A percentile compares a stretch with the other conserved stretches of the same genome.
phyloP scores from a whole-genome alignment of 2,113 vertebrate species.

The Istiophorus platypterus region DNA sequence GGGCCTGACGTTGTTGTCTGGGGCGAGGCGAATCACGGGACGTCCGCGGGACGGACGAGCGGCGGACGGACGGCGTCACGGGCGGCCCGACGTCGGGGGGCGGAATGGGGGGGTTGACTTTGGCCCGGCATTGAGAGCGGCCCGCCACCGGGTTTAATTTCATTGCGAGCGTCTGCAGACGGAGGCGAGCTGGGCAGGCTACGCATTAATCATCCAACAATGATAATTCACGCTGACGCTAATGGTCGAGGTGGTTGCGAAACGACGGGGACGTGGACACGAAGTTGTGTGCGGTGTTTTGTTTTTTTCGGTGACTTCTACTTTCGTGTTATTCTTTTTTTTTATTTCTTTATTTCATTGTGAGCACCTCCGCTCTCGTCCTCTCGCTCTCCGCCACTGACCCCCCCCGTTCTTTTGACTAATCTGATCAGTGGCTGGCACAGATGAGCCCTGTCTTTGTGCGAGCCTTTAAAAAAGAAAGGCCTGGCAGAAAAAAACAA shows the following conservation, averaged over 20 bases:
- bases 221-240: conserved; percentile 49
- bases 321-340: background rate
- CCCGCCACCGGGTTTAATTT: conserved; percentile 61
- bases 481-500: background rate
- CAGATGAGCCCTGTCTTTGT: background rate
- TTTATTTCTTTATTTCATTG: background rate
- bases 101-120: too few relatives aligned
- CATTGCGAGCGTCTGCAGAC: conserved; percentile 64
- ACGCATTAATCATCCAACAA: conserved; percentile 54
- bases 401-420: background rate
- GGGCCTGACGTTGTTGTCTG: background rate
- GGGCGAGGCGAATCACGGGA: background rate
- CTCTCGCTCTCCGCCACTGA: background rate
- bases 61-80: conserved; percentile 21
- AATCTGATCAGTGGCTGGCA: conserved; percentile 30
- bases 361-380: background rate
- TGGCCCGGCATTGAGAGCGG: conserved; percentile 55
- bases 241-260: conserved; percentile 40
- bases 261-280: conserved; percentile 39
- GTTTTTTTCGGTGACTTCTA: background rate
- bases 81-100: conserved; percentile 13
- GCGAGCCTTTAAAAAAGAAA: background rate
- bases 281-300: too few relatives aligned
- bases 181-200: conserved; percentile 38
- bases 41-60: conserved; percentile 5